phyloP scores from a whole-genome alignment of 2,113 vertebrate species.

The Mugil cephalus region DNA sequence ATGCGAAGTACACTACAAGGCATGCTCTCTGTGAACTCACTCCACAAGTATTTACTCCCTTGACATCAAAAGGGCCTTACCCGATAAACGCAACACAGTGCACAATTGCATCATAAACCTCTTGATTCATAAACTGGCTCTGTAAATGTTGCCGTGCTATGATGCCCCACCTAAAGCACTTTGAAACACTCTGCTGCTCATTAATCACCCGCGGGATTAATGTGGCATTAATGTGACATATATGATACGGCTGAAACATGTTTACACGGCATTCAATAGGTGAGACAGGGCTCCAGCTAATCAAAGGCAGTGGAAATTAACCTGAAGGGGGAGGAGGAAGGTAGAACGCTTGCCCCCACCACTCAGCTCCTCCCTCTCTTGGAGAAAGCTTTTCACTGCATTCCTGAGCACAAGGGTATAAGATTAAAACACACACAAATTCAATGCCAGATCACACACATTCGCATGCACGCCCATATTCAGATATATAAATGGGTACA shows the following conservation, averaged over 20 bases:
- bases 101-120: constrained; percentile 66
- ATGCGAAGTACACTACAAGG: constrained; percentile 7
- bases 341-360: constrained; percentile 22
- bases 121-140: constrained; percentile 53
- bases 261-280: constrained; percentile 56
- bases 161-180: constrained; percentile 50
- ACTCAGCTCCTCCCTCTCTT: constrained; percentile 20
- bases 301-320: constrained; percentile 71
- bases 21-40: constrained; percentile 49
- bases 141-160: constrained; percentile 55
- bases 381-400: constrained; percentile 44
- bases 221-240: constrained; percentile 8
- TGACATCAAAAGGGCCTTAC: constrained; percentile 65
- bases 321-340: constrained; percentile 49
- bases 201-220: constrained; percentile 16
- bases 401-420: constrained; percentile 59
- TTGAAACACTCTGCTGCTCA: constrained; percentile 14
- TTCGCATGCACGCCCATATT: constrained; percentile 17
- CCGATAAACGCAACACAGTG: constrained; percentile 51
- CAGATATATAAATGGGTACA: constrained; percentile 10
- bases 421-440: constrained; percentile 57
- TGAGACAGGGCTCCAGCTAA: constrained; percentile 47
- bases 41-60: constrained; percentile 60
- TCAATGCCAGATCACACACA: constrained; percentile 28
- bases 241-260: constrained; percentile 62